phyloP scores from a whole-genome alignment of 2,113 vertebrate genomes.

The Toxotes jaculatrix region DNA sequence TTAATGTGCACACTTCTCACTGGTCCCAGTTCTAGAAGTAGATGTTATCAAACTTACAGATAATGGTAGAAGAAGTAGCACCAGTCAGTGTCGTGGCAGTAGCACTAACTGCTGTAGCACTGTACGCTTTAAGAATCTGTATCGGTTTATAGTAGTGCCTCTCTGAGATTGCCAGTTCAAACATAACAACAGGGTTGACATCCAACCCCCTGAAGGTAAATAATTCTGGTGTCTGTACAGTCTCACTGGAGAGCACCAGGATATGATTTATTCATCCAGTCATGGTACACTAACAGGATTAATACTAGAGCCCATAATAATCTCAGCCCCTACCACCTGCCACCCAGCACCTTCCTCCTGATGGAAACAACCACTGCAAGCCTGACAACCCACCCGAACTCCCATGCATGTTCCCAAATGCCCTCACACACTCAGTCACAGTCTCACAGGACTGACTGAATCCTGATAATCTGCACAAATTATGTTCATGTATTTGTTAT shows the following conservation, averaged over 20 bases:
- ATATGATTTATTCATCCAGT: slow-evolving; percentile 56
- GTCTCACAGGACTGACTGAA: not conserved
- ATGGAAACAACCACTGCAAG: slow-evolving; percentile 49
- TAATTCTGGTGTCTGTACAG: slow-evolving; percentile 23
- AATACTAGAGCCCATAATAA: slow-evolving; percentile 58
- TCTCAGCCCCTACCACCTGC: slow-evolving; percentile 52
- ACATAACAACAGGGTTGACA: slow-evolving; percentile 18
- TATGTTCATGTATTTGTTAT: not conserved
- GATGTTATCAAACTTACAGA: not conserved
- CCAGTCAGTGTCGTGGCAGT: not conserved
- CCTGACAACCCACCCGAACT: slow-evolving; percentile 39
- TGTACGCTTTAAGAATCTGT: not conserved
- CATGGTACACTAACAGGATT: slow-evolving; percentile 62
- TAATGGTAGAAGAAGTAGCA: not conserved
- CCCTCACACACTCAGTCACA: slow-evolving; percentile 3
- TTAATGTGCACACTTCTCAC: not conserved
- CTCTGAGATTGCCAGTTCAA: slow-evolving; percentile 22
- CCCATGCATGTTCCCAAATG: slow-evolving; percentile 36
- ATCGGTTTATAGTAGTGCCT: not conserved
- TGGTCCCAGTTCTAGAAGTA: not conserved
- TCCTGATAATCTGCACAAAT: slow-evolving; percentile 23
- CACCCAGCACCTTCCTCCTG: slow-evolving; percentile 45
- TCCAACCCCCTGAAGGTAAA: slow-evolving; percentile 48
- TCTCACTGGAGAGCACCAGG: slow-evolving; percentile 26
- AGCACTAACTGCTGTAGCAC: not conserved